Evolutionary conservation across 1,140 invertebrate genomes (phyloP).

Genomic region (Bombyx mandarina): DNA sequence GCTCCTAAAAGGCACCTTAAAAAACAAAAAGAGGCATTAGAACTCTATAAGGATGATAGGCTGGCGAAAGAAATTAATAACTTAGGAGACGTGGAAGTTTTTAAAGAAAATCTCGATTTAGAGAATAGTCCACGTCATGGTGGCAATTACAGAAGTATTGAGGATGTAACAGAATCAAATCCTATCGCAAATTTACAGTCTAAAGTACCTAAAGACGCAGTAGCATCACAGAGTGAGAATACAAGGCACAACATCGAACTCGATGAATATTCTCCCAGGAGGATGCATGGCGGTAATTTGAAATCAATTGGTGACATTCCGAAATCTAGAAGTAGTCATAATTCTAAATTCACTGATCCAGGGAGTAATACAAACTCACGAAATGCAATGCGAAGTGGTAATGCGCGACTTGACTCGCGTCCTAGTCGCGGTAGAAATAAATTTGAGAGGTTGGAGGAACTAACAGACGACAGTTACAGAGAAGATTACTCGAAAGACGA

Average conservation of each 20-base stretch:
- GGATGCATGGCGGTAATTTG: conserved; percentile 26
- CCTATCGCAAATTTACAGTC: conserved; percentile 2
- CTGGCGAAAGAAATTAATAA: conserved; percentile 60
- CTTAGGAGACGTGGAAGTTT: conserved; percentile 60
- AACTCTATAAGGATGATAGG: conserved; percentile 57
- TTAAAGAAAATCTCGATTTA: conserved; percentile 45
- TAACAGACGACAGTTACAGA: conserved; percentile 28
- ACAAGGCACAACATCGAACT: conserved; percentile 31
- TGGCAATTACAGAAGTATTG: conserved; percentile 55
- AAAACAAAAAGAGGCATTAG: conserved; percentile 34
- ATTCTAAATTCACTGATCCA: conserved; percentile 32
- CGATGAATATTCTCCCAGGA: conserved; percentile 15
- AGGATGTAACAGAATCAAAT: conserved; percentile 10
- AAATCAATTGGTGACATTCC: conserved; percentile 22
- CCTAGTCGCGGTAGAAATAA: conserved; percentile 16
- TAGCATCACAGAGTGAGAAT: conserved; percentile 39
- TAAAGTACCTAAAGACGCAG: conserved; percentile 26
- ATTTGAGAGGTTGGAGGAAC: conserved; percentile 45
- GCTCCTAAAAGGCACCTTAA: conserved; percentile 30
- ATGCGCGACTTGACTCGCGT: conserved; percentile 27
- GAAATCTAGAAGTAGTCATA: conserved; percentile 21
- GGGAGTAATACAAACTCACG: conserved; percentile 15
- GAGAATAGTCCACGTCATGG: conserved; percentile 53
- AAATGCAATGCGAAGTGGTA: conserved; percentile 31
- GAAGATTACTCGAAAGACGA: conserved; percentile 14